A percentile compares a stretch with the other conserved stretches of the same genome.
Conservation (phyloP, 2,888 invertebrate genomes). For the Hemithea aestivaria region DNA sequence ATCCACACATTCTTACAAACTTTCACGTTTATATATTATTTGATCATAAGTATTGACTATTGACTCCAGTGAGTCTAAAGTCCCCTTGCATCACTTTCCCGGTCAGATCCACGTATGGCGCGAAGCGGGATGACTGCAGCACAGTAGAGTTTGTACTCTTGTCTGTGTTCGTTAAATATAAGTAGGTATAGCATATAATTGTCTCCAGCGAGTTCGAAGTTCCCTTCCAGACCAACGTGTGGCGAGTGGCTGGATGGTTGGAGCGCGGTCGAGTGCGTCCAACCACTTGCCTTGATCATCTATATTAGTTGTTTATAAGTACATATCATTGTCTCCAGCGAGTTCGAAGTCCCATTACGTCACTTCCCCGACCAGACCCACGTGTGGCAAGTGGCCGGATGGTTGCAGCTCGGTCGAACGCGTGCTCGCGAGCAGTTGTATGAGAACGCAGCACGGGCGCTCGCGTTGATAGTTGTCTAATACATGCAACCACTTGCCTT, state of each 20-base stretch:
- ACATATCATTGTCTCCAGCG: slow-evolving; percentile 81
- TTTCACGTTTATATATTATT: too few relatives aligned
- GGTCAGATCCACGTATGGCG: slow-evolving; percentile 96
- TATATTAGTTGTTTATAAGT: too few relatives aligned
- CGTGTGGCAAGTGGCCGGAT: slow-evolving; percentile 92
- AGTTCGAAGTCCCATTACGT: slow-evolving; percentile 95
- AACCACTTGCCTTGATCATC: too few relatives aligned
- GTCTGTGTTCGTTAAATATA: too few relatives aligned
- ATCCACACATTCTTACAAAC: too few relatives aligned
- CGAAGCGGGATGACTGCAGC: slow-evolving; percentile 91
- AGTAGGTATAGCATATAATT: neutral
- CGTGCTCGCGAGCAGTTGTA: slow-evolving; percentile 87
- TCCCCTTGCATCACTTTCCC: slow-evolving; percentile 95
- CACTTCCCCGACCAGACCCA: slow-evolving; percentile 96
- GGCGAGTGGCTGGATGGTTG: slow-evolving; percentile 92
- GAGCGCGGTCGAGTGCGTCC: slow-evolving; percentile 92
- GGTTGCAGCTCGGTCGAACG: slow-evolving; percentile 92
- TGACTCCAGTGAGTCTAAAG: slow-evolving; percentile 90
- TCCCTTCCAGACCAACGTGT: slow-evolving; percentile 94
- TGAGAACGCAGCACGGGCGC: slow-evolving; percentile 89
- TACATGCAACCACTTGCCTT: too few relatives aligned
- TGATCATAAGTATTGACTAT: too few relatives aligned
- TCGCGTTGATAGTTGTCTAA: slow-evolving; percentile 90
- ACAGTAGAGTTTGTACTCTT: slow-evolving; percentile 88
- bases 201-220: slow-evolving; percentile 92